These are phyloP conservation scores for Oryzias dopingdopingensis DNA, from an alignment of 2,797 vertebrate species.

Conservation along the genomic window DNA sequence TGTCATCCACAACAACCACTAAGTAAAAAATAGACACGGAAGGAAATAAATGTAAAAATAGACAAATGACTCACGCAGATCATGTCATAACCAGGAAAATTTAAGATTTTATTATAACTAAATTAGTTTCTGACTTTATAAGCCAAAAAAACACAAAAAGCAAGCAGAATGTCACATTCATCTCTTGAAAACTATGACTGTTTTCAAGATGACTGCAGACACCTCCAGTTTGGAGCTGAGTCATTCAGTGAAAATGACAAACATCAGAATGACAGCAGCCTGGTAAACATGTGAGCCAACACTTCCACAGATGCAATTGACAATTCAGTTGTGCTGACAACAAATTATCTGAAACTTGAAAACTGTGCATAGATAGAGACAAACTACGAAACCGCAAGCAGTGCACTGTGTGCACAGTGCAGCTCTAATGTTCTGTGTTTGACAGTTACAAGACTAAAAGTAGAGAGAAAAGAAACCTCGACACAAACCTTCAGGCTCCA, in stretches of 20 bases:
- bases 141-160: background rate
- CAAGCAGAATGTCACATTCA: background rate
- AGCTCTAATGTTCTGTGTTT: background rate
- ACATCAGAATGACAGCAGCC: constrained; percentile 20
- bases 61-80: no score
- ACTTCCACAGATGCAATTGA: constrained; percentile 10
- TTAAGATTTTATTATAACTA: no score
- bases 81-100: no score
- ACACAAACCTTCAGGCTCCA: no score
- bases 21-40: no score
- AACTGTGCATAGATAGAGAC: background rate
- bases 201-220: background rate
- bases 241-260: constrained; percentile 18
- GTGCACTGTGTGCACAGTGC: constrained; percentile 6
- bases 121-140: no score
- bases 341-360: constrained; percentile 21
- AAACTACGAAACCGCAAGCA: constrained; percentile 13
- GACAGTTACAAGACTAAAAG: no score
- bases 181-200: background rate
- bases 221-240: background rate
- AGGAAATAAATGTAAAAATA: no score
- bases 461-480: no score
- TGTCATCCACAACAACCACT: no score
- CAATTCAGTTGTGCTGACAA: constrained; percentile 47
- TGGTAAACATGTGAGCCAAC: background rate